Conservation (phyloP, 1,140 invertebrate genomes). For the Drosophila funebris region DNA sequence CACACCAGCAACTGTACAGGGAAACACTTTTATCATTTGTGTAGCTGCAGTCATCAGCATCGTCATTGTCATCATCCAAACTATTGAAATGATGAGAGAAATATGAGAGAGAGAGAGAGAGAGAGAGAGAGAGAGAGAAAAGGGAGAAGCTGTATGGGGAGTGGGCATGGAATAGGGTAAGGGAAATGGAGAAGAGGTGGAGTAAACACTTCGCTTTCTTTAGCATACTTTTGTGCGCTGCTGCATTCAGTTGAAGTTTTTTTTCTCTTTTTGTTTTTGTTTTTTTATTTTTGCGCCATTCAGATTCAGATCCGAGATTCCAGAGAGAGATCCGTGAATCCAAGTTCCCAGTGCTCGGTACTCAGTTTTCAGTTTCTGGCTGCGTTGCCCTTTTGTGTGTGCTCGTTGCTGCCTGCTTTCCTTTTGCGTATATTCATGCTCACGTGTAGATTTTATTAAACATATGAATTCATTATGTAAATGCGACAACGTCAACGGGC, state of each 20-base stretch:
- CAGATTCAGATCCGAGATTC: constrained; percentile 17
- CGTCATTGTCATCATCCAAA: constrained; percentile 59
- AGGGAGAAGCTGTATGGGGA: neutral
- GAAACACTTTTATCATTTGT: constrained; percentile 14
- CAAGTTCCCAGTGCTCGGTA: constrained; percentile 7
- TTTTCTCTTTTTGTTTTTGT: neutral
- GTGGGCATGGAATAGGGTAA: neutral
- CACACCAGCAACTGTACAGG: neutral
- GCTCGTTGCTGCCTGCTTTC: neutral
- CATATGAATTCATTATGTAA: constrained; percentile 83
- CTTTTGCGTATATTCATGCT: constrained; percentile 46
- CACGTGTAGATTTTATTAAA: constrained; percentile 82
- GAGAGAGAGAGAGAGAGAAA: neutral
- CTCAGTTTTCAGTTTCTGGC: too few relatives aligned
- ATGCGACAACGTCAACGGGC: constrained; percentile 44
- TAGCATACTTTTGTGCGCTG: constrained; percentile 56
- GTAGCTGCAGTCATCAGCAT: constrained; percentile 24
- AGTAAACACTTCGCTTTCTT: constrained; percentile 33
- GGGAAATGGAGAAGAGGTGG: neutral
- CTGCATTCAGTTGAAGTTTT: constrained; percentile 10
- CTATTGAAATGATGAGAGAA: constrained; percentile 53
- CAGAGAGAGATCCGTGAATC: constrained; percentile 3
- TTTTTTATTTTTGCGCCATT: neutral
- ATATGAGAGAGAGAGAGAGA: neutral
- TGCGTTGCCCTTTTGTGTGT: constrained; percentile 49